Evolutionary conservation across 2,888 invertebrate genomes (phyloP), one percentile per base, ranked within the genome.

Genomic region (Mellilla xanthometata): DNA sequence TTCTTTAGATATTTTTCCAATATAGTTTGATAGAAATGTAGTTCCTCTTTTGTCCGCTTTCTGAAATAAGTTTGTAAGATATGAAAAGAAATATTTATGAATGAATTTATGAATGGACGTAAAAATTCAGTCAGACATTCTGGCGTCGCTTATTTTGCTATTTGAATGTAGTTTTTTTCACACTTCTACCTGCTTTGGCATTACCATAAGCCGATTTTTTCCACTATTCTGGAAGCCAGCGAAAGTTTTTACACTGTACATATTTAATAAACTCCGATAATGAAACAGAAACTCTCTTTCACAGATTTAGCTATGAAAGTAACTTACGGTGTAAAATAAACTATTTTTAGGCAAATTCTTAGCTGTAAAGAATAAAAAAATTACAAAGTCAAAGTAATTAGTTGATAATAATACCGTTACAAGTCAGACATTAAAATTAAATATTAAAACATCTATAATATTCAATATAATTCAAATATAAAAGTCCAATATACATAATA

Each of bases 131-230:
- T 56, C 62, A 73, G 70, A 71, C 73, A 52, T 39, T 44, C 49
- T 49, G 73, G 70, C 71, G 68, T 62, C 68, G 57, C 54, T 61
- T 61, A 58, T 59, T 59, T 52, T 38, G 50, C 54, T 46, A 59
- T 65, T 63, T 54, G 52, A 54, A 56, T 53, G 2, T 27, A 15
- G 30, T 48, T 43, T 49, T 35, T 35, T 48, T 43, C 43, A 30
- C 30, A 7, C 30, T 29, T 43, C 36, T 57, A 57, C 52, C 57
- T 57, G 57, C 49, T 10, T 2, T 13, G 5, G 36, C 43, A 44
- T 56, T 57, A n/a, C 51, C 50, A 52, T 52, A 40, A 52, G 46
- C 56, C 52, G 50, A 56, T 43, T 41, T 39, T 40, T 24, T 19
- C 22, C 34, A 38, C 19, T n/a, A 26, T 5, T 23, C 26, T 35